Conservation (phyloP, 2,797 vertebrate genomes). For the Holocentrus rufus region DNA sequence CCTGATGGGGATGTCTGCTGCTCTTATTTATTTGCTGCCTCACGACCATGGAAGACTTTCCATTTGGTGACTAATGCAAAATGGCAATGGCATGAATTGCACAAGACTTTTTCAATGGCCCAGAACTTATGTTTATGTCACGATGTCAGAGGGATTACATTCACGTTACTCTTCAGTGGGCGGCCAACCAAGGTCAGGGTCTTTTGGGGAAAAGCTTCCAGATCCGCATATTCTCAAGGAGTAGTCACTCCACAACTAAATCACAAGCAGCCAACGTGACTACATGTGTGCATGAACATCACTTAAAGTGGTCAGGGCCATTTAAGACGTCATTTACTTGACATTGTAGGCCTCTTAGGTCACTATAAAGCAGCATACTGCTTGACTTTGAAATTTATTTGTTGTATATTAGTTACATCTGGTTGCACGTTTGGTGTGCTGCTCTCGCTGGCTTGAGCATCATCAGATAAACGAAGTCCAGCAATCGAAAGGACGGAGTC, state of each 20-base stretch:
- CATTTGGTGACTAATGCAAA: constrained; percentile 59
- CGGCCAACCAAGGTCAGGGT: constrained; percentile 39
- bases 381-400: constrained; percentile 20
- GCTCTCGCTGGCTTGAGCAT: constrained; percentile 53
- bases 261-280: constrained; percentile 42
- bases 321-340: background rate
- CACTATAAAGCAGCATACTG: constrained; percentile 31
- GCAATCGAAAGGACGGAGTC: constrained; percentile 54
- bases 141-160: constrained; percentile 51
- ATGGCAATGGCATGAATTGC: constrained; percentile 52
- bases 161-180: constrained; percentile 47
- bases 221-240: constrained; percentile 41
- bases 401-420: constrained; percentile 33
- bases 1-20: constrained; percentile 39
- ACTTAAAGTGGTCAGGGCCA: constrained; percentile 22
- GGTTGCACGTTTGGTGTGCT: constrained; percentile 33
- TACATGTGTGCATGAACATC: constrained; percentile 38
- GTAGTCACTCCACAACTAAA: constrained; percentile 45
- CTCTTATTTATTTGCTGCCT: constrained; percentile 54
- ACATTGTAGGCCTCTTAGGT: constrained; percentile 17
- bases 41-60: constrained; percentile 47
- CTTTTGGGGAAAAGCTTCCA: constrained; percentile 48
- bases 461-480: constrained; percentile 72
- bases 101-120: constrained; percentile 54
- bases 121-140: constrained; percentile 62